These are phyloP conservation scores for Amphiprion clarkii DNA, from an alignment of 2,797 vertebrate species.

Conservation along the genomic window DNA sequence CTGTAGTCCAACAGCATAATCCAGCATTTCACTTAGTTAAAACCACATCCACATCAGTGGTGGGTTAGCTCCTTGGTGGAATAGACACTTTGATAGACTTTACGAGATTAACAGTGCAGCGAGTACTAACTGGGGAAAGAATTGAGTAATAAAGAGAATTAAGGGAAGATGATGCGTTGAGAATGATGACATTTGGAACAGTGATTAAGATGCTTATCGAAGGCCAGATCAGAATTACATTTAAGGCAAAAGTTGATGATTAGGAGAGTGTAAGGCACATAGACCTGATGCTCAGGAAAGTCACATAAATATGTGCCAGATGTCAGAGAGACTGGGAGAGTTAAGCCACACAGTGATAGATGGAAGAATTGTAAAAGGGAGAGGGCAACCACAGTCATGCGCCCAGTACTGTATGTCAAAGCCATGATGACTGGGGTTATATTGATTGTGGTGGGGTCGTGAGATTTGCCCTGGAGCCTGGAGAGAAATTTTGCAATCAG, in stretches of 20 bases:
- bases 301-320: conserved; percentile 43
- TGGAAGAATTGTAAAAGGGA: conserved; percentile 26
- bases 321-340: conserved; percentile 29
- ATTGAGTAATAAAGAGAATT: background rate
- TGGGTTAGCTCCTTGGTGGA: conserved; percentile 6
- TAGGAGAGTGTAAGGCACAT: conserved; percentile 25
- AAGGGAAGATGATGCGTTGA: background rate
- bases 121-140: background rate
- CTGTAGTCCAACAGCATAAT: conserved; percentile 35
- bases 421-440: conserved; percentile 51
- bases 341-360: conserved; percentile 19
- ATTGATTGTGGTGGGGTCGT: conserved; percentile 52
- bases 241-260: background rate
- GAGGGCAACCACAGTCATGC: conserved; percentile 33
- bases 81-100: background rate
- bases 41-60: conserved; percentile 26
- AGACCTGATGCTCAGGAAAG: conserved; percentile 32
- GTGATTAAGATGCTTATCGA: conserved; percentile 8
- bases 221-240: conserved; percentile 20
- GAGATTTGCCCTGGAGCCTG: conserved; percentile 45
- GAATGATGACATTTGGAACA: background rate
- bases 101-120: background rate
- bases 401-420: conserved; percentile 40
- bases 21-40: conserved; percentile 43
- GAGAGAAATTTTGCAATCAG: conserved; percentile 53